Evolutionary conservation across 2,888 invertebrate species (phyloP).

Genomic region (Pollenia labialis): DNA sequence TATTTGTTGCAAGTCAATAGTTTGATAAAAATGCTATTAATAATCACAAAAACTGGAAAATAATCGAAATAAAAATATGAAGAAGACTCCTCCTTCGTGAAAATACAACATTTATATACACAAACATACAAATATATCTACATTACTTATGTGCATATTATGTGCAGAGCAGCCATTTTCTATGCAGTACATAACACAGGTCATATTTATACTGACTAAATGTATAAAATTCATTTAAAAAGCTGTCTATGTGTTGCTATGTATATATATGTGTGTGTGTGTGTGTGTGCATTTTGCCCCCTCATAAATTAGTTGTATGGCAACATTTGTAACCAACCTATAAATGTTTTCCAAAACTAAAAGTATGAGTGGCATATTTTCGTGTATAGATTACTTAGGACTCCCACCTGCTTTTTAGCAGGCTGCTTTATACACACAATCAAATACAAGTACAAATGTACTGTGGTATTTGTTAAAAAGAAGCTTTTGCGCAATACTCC

Average conservation of each 20-base stretch:
- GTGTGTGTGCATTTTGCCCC: constrained; percentile 5
- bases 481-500: constrained; percentile 72
- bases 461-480: neutral
- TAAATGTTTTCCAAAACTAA: constrained; percentile 2
- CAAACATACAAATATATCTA: constrained; percentile 10
- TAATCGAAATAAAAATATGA: constrained; percentile 12
- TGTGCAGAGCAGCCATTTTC: constrained; percentile 62
- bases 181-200: constrained; percentile 45
- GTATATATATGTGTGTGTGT: neutral
- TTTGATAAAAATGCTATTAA: constrained; percentile 50
- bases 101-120: neutral
- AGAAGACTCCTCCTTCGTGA: constrained; percentile 63
- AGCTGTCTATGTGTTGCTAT: neutral
- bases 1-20: constrained; percentile 33
- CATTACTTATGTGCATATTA: neutral
- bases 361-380: constrained; percentile 29
- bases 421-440: constrained; percentile 22
- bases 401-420: constrained; percentile 41
- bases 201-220: constrained; percentile 19
- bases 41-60: constrained; percentile 26
- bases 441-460: neutral
- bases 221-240: constrained; percentile 10
- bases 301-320: constrained; percentile 54
- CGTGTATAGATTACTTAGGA: constrained; percentile 15
- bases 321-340: constrained; percentile 70